These are phyloP conservation scores for Cheilosia vulpina DNA, from an alignment of 2,888 invertebrate genomes.

Conservation along the genomic window DNA sequence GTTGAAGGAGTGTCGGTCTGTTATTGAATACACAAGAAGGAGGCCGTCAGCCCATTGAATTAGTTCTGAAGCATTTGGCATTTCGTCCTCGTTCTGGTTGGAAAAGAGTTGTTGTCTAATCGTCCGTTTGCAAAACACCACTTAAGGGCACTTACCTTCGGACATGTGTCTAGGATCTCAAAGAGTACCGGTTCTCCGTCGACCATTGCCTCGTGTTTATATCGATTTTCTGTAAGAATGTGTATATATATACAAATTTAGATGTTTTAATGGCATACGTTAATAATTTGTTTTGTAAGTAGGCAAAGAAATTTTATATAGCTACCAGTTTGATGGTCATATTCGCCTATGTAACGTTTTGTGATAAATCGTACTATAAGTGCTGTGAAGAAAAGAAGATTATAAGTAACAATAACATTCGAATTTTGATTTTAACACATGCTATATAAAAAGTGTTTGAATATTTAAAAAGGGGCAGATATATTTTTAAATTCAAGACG, in stretches of 20 bases:
- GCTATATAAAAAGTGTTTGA: too few relatives aligned
- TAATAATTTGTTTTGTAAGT: not conserved
- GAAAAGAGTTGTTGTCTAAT: conserved; percentile 50
- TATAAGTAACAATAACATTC: too few relatives aligned
- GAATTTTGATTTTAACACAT: too few relatives aligned
- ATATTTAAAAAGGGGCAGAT: too few relatives aligned
- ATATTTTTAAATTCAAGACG: too few relatives aligned
- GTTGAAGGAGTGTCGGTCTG: conserved; percentile 93
- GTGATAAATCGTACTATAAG: conserved; percentile 95
- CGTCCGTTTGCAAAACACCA: conserved; percentile 32
- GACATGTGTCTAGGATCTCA: conserved; percentile 96
- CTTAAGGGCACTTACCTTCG: conserved; percentile 79
- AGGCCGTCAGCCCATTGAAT: conserved; percentile 96
- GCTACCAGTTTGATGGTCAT: conserved; percentile 95
- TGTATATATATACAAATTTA: not conserved
- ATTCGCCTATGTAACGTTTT: conserved; percentile 97
- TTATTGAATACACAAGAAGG: conserved; percentile 95
- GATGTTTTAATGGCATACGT: not conserved
- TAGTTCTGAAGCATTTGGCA: conserved; percentile 88
- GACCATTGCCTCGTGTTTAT: conserved; percentile 94
- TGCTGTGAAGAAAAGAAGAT: conserved; percentile 85
- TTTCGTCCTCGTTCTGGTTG: conserved; percentile 88
- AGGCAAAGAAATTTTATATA: not conserved
- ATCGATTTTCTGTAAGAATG: conserved; percentile 89
- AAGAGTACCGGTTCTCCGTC: conserved; percentile 95